These are phyloP conservation scores for Rynchops niger DNA, from an alignment of 2,113 vertebrate genomes.

Conservation along the genomic window DNA sequence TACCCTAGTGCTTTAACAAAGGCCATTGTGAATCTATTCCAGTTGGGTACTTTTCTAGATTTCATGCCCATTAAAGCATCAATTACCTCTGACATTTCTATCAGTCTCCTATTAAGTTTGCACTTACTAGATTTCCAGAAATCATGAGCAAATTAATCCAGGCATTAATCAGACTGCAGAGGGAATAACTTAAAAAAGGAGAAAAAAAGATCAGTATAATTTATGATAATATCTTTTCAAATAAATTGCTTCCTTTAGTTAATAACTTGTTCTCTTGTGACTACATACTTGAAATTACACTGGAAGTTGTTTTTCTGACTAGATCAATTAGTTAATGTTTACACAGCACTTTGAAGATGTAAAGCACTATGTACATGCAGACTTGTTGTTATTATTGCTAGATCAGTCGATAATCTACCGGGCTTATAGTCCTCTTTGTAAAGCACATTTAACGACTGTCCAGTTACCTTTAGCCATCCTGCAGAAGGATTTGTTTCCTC, in stretches of 20 bases:
- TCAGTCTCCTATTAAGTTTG: slow-evolving; percentile 65
- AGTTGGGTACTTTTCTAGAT: slow-evolving; percentile 18
- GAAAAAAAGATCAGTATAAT: slow-evolving; percentile 43
- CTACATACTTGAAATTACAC: not conserved
- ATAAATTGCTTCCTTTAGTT: slow-evolving; percentile 56
- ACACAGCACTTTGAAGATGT: slow-evolving; percentile 55
- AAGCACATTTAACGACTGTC: not conserved
- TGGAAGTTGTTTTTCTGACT: slow-evolving; percentile 46
- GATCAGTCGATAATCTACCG: not conserved
- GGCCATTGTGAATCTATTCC: not conserved
- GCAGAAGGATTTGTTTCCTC: not conserved
- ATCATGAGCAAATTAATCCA: slow-evolving; percentile 67
- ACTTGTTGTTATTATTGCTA: not conserved
- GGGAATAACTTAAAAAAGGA: slow-evolving; percentile 50
- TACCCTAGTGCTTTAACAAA: not conserved
- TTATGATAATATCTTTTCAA: slow-evolving; percentile 72
- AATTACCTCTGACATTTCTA: slow-evolving; percentile 70
- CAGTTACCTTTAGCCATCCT: not conserved
- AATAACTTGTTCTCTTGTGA: slow-evolving; percentile 54
- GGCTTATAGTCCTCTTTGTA: not conserved
- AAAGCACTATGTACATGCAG: slow-evolving; percentile 21
- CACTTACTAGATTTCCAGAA: slow-evolving; percentile 69
- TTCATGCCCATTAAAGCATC: slow-evolving; percentile 65
- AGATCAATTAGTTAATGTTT: slow-evolving; percentile 67
- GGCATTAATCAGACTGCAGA: slow-evolving; percentile 64